Conservation (phyloP, 2,888 invertebrate species). For the Hydrotaea diabolus region DNA sequence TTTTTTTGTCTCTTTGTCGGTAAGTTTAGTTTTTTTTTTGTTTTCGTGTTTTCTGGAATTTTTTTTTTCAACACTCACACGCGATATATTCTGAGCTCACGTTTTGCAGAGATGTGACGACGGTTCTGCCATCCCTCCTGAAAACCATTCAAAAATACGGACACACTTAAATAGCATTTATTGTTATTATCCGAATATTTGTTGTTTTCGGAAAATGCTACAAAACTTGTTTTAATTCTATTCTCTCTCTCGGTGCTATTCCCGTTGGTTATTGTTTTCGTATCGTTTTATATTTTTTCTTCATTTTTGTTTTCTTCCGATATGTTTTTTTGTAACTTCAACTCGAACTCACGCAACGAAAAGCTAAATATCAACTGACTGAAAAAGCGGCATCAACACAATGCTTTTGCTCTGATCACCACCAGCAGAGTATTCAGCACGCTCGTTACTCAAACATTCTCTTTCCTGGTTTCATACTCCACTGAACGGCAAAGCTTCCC, state of each 20-base stretch:
- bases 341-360: conserved; percentile 66
- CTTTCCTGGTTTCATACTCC: conserved; percentile 29
- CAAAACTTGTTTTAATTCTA: conserved; percentile 62
- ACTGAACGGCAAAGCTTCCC: conserved; percentile 57
- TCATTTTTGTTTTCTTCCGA: background rate
- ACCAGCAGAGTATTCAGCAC: background rate
- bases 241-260: conserved; percentile 38
- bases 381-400: conserved; percentile 56
- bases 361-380: conserved; percentile 68
- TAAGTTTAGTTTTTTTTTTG: conserved; percentile 11
- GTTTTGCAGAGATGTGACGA: conserved; percentile 59
- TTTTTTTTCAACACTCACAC: conserved; percentile 56
- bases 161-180: conserved; percentile 35
- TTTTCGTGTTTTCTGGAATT: conserved; percentile 19
- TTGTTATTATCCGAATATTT: conserved; percentile 41
- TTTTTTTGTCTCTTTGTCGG: background rate
- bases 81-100: conserved; percentile 57
- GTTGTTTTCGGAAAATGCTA: conserved; percentile 28
- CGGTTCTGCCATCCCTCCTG: conserved; percentile 48
- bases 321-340: background rate
- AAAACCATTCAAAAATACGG: background rate
- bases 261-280: conserved; percentile 50
- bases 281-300: background rate
- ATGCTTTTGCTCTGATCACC: conserved; percentile 40
- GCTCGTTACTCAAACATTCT: conserved; percentile 36